Conservation (phyloP, 2,113 vertebrate genomes). For the Siniperca chuatsi region DNA sequence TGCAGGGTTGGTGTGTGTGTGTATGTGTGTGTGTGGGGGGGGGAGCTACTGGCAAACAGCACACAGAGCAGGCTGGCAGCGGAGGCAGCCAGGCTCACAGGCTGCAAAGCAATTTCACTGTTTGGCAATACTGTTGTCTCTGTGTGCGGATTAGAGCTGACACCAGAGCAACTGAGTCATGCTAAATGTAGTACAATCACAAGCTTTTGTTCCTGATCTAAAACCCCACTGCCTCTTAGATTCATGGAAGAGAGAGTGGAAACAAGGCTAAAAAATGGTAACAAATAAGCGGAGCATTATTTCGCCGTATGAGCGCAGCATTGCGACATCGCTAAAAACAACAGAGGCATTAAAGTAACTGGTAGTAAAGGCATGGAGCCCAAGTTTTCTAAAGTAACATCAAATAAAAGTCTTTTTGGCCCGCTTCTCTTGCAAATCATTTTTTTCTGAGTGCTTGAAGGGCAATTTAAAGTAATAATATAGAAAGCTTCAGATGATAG, state of each 20-base stretch:
- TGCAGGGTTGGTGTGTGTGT: constrained; percentile 54
- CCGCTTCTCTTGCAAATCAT: constrained; percentile 24
- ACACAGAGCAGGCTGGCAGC: constrained; percentile 77
- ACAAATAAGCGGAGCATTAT: constrained; percentile 67
- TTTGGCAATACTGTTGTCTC: constrained; percentile 84
- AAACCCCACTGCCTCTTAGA: constrained; percentile 68
- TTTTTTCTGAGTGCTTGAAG: constrained; percentile 15
- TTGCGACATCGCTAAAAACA: constrained; percentile 67
- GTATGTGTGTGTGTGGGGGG: constrained; percentile 43
- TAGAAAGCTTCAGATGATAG: background rate
- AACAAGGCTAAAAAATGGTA: constrained; percentile 55
- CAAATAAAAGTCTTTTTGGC: constrained; percentile 22
- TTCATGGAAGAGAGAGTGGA: constrained; percentile 58
- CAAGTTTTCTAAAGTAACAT: constrained; percentile 39
- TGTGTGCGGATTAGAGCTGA: constrained; percentile 83
- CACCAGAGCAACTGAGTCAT: constrained; percentile 83
- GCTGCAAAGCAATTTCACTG: constrained; percentile 82
- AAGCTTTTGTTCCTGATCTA: constrained; percentile 80
- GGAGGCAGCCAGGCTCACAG: constrained; percentile 75
- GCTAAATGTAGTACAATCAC: constrained; percentile 83
- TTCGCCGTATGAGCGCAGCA: constrained; percentile 67
- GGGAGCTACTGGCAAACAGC: constrained; percentile 76
- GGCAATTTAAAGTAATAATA: constrained; percentile 9
- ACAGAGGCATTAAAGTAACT: constrained; percentile 53
- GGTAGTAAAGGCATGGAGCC: constrained; percentile 20